Evolutionary conservation across 2,113 vertebrate species (phyloP).

Genomic region (Nycticryphes semicollaris): DNA sequence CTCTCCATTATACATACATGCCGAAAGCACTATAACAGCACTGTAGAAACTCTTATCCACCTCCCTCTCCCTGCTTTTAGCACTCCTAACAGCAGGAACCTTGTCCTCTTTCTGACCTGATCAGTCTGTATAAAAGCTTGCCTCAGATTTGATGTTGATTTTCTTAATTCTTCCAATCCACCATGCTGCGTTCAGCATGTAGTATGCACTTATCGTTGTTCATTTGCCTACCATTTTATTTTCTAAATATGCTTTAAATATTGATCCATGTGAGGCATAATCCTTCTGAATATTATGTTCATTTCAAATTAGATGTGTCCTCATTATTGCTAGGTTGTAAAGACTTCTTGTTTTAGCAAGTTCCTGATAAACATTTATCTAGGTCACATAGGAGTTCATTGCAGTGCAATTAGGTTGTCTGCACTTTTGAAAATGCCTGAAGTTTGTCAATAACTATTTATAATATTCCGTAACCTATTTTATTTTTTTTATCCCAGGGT

Average conservation of each 20-base stretch:
- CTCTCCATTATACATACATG: fast-evolving
- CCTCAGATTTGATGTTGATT: neutral
- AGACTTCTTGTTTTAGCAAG: neutral
- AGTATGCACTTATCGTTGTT: fast-evolving
- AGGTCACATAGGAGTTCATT: neutral
- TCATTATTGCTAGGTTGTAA: neutral
- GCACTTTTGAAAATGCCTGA: neutral
- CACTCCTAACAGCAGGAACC: neutral
- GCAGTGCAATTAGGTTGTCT: neutral
- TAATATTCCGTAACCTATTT: neutral
- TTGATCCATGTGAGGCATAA: neutral
- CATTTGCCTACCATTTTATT: neutral
- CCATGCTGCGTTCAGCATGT: neutral
- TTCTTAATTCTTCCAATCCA: neutral
- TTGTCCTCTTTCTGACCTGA: neutral
- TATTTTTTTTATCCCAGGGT: too few relatives aligned
- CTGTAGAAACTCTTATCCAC: neutral
- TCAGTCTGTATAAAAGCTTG: neutral
- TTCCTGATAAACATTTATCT: neutral
- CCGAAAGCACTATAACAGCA: neutral
- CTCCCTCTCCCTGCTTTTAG: neutral
- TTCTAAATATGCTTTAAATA: neutral
- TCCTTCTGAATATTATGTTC: neutral
- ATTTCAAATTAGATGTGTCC: neutral
- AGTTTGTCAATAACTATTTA: neutral